Base-by-base conservation (phyloP, 92 coral and sea anemone genomes). In the Phenganax subtilis region DNA sequence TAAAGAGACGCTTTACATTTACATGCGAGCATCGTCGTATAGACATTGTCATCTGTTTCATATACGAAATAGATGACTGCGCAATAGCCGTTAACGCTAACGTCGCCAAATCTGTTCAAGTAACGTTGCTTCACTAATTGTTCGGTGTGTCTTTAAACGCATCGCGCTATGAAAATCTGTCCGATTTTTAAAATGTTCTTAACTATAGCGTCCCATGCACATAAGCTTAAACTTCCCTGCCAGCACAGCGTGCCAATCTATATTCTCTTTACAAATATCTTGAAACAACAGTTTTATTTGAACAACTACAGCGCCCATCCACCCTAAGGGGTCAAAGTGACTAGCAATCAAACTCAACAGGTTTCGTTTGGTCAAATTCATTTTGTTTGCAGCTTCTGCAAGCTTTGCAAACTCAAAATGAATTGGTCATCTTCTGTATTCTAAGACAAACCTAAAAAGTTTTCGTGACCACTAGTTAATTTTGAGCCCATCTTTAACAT, bases 401-500 rank as follows among this genome's bases (percentile, higher is more conserved):
- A 71, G 16, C 3, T 71, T 52, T 12, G 44, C 15, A 3, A 71
- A 8, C 8, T 71, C 27, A 52, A 71, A 25, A 15, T 20, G 17
- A 71, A 12, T 44, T 71, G 53, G 29, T 71, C 75, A 7, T 9
- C 6, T 52, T 37, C 54, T 1, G 56, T 76, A 56, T 77, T 28
- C 86, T 77, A 84, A 16, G 51, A 11, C 28, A 67, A 10, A 12
- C 85, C 85, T 31, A 81, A n/a, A 0, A 70, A 56, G 15, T 70
- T 81, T 20, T 20, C 25, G 0, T 20, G 25, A 20, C 25, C 25
- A 20, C 25, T 20, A 20, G 25, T 20, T 20, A 20, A 20, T 20
- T 20, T 20, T 20, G 25, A 20, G 25, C 25, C 25, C 25, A 20
- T 20, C 25, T 20, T 20, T 0, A 20, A 20, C 25, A 20, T 20